These are phyloP conservation scores for Centrocercus urophasianus DNA, from an alignment of 2,113 vertebrate genomes.

Conservation along the genomic window DNA sequence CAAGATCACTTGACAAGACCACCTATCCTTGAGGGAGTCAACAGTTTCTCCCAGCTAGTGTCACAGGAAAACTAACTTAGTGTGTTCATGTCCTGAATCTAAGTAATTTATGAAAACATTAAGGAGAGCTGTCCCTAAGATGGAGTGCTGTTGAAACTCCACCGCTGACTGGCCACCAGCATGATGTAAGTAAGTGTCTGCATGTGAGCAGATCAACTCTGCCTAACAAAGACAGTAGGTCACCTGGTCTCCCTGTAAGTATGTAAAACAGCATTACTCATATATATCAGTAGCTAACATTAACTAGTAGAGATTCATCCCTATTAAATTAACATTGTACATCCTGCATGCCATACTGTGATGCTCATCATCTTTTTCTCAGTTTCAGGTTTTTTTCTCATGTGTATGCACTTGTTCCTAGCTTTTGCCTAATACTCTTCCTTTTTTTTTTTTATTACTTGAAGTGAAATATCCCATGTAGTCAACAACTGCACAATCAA, in stretches of 20 bases:
- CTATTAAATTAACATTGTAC: accelerated
- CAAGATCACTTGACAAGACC: no score
- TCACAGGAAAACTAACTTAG: no score
- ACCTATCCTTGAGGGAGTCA: no score
- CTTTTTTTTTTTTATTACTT: background rate
- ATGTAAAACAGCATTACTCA: background rate
- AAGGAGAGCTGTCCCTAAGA: no score
- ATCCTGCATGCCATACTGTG: background rate
- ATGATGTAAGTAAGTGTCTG: background rate
- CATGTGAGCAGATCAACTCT: background rate
- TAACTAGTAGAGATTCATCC: background rate
- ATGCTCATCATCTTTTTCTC: background rate
- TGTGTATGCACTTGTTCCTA: background rate
- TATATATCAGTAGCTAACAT: background rate
- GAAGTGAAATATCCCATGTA: background rate
- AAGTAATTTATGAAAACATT: no score
- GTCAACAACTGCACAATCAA: background rate
- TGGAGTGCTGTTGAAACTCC: no score
- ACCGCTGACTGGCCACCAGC: no score
- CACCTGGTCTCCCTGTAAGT: background rate
- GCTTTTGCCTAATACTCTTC: background rate
- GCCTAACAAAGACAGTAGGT: background rate
- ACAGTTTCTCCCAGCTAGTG: no score
- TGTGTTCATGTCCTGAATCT: no score
- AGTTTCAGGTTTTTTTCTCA: background rate